Percentiles rank a stretch among this genome's conserved stretches.
Conservation (phyloP, 2,888 invertebrate species). For the Apamea epomidion region DNA sequence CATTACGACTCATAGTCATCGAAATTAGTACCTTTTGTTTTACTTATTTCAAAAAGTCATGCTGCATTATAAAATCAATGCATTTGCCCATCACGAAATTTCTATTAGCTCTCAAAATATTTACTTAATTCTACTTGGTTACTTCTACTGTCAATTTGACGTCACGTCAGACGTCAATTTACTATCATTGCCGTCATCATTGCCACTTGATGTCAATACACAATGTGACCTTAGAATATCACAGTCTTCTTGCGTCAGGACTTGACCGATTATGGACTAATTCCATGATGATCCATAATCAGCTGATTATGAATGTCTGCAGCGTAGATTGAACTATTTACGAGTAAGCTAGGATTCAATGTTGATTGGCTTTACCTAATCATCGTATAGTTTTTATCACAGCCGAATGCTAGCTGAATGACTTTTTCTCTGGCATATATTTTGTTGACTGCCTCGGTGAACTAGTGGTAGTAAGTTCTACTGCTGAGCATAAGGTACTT, state of each 20-base stretch:
- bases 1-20: not conserved
- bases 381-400: not conserved
- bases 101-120: slow-evolving; percentile 25
- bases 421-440: not conserved
- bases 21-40: not conserved
- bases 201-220: slow-evolving; percentile 28
- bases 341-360: not conserved
- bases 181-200: slow-evolving; percentile 24
- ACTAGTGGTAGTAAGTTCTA: not conserved
- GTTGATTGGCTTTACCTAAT: not conserved
- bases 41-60: not conserved
- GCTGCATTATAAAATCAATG: not conserved
- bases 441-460: not conserved
- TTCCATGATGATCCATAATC: slow-evolving; percentile 32
- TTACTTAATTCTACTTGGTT: slow-evolving; percentile 14
- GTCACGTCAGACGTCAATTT: slow-evolving; percentile 40
- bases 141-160: slow-evolving; percentile 25
- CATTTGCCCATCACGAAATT: slow-evolving; percentile 8
- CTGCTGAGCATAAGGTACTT: not conserved
- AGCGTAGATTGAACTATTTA: slow-evolving; percentile 3
- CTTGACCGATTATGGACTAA: slow-evolving; percentile 47
- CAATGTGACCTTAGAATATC: slow-evolving; percentile 58
- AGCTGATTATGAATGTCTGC: slow-evolving; percentile 14
- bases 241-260: slow-evolving; percentile 27
- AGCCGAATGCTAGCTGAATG: not conserved